Conservation (phyloP, 2,113 vertebrate genomes). For the Corythornis madagascariensis region DNA sequence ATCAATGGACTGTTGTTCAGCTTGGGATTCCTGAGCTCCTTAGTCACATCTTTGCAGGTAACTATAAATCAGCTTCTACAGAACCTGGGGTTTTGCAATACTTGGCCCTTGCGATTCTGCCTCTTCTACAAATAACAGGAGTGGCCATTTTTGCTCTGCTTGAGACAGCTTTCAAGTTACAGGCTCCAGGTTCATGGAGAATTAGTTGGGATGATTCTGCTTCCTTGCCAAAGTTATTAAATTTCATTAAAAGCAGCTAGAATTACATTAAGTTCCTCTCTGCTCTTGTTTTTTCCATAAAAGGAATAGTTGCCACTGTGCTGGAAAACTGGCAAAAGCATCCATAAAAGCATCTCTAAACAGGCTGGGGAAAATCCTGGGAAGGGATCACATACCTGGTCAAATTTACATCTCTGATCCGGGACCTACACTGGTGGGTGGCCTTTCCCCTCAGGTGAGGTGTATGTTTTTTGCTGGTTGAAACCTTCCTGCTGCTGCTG, state of each 20-base stretch:
- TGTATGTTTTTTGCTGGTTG: not conserved
- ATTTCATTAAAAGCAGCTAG: not conserved
- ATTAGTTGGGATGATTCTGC: not conserved
- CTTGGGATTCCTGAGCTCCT: slow-evolving; percentile 56
- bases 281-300: not conserved
- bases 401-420: not conserved
- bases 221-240: not conserved
- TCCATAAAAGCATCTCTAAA: not conserved
- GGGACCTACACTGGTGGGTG: not conserved
- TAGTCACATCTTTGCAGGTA: slow-evolving; percentile 56
- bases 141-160: slow-evolving; percentile 10
- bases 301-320: not conserved
- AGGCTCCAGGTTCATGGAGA: not conserved
- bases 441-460: not conserved
- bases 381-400: not conserved
- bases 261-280: not conserved
- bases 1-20: slow-evolving; percentile 59
- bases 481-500: not conserved
- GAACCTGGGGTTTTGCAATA: slow-evolving; percentile 45
- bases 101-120: slow-evolving; percentile 22
- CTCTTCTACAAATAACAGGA: slow-evolving; percentile 36
- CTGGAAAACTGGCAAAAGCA: not conserved
- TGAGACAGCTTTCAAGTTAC: not conserved
- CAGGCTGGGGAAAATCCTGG: not conserved
- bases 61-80: slow-evolving; percentile 53